phyloP scores from a whole-genome alignment of 2,888 invertebrate genomes.

The Agriopis aurantiaria region DNA sequence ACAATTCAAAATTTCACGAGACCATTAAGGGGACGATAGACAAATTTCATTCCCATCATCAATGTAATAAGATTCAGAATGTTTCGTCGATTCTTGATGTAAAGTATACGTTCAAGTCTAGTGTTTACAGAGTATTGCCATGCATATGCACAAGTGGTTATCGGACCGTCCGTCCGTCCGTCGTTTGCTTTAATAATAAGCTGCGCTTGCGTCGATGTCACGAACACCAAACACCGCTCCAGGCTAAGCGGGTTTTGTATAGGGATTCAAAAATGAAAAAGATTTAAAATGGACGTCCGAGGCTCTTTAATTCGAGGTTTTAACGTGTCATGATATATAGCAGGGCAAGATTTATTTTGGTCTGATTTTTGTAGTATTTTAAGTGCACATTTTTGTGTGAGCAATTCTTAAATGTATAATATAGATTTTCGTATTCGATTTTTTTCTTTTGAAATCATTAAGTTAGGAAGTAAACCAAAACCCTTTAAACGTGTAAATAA shows the following conservation, averaged over 20 bases:
- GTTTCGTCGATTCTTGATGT: constrained; percentile 32
- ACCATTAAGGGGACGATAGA: not conserved
- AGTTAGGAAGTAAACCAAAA: constrained; percentile 11
- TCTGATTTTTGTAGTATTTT: constrained; percentile 21
- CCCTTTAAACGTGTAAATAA: constrained; percentile 43
- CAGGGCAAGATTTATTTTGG: constrained; percentile 21
- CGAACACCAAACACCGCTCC: constrained; percentile 79
- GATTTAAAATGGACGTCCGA: constrained; percentile 58
- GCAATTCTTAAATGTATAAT: not conserved
- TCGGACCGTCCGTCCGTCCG: constrained; percentile 74
- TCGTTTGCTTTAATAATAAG: constrained; percentile 83
- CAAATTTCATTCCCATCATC: constrained; percentile 13
- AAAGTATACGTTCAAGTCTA: constrained; percentile 53
- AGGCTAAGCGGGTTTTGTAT: constrained; percentile 58
- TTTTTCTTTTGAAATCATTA: not conserved
- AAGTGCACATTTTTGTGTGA: constrained; percentile 7
- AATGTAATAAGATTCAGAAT: constrained; percentile 28
- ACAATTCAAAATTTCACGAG: constrained; percentile 36
- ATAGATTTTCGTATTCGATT: no score
- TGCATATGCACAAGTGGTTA: constrained; percentile 83
- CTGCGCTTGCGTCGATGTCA: constrained; percentile 76
- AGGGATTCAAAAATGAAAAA: constrained; percentile 63
- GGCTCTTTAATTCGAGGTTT: constrained; percentile 38
- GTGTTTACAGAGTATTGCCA: constrained; percentile 78
- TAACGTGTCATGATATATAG: constrained; percentile 31